Evolutionary conservation across 53 echinoderm and acorn worm genomes (phyloP).

Genomic region (Temnopleurus reevesii): DNA sequence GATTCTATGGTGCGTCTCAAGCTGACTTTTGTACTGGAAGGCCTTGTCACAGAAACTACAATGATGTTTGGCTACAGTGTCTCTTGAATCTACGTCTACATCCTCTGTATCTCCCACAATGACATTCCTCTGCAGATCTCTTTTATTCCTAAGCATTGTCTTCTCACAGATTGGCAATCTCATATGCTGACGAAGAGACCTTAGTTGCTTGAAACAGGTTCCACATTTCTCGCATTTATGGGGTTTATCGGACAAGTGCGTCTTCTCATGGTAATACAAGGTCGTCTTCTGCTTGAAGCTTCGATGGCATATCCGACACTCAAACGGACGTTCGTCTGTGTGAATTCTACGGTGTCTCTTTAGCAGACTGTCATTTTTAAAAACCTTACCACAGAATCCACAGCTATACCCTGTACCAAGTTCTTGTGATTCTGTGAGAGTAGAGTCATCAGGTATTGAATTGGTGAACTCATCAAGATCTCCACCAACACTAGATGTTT

Average conservation of each 20-base stretch:
- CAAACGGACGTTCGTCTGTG: constrained; percentile 50
- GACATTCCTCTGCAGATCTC: no score
- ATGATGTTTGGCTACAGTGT: no score
- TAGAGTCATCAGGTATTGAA: background rate
- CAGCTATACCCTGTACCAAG: constrained; percentile 2
- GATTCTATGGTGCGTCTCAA: background rate
- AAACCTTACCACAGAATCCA: constrained; percentile 28
- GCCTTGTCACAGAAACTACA: constrained; percentile 38
- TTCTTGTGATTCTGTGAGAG: background rate
- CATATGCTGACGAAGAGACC: background rate
- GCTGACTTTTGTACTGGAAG: constrained; percentile 28
- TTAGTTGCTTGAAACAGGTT: constrained; percentile 11
- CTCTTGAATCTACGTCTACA: no score
- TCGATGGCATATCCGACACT: constrained; percentile 18
- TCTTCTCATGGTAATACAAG: constrained; percentile 9
- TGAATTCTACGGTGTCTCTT: constrained; percentile 23
- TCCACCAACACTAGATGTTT: no score
- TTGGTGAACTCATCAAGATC: no score
- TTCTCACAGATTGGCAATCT: background rate
- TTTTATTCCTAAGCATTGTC: no score
- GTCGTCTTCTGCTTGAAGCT: constrained; percentile 39
- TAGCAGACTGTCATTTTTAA: constrained; percentile 28
- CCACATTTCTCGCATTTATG: constrained; percentile 35
- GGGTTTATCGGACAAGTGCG: background rate
- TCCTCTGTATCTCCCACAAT: no score